Evolutionary conservation across 2,888 invertebrate species (phyloP), one percentile per base, ranked within the genome.

Genomic region (Mythimna impura): DNA sequence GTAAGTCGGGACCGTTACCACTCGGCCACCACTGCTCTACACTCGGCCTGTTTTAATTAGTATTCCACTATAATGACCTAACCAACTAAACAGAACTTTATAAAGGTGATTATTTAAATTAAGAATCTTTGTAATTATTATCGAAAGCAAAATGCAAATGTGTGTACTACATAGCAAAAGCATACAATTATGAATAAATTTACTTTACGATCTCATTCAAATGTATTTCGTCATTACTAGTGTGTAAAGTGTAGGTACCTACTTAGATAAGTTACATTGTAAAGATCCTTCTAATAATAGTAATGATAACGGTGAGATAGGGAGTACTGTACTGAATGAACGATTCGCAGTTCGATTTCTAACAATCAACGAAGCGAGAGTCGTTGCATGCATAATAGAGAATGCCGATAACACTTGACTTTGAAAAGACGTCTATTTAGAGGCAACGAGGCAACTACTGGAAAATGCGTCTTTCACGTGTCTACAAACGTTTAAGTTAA

Each of bases 251-350:
- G 30, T 50, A 52, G 6, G 50, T 52, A 47, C 47, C 20, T 50
- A 75, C 74, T 70, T 47, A 58, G 61, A 62, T 73, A 74, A 40
- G 57, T 52, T 47, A 73, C 67, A 71, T 55, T 73, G 66, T 72
- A 69, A 69, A 76, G 73, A 75, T 79, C 34, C 54, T 25, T 68
- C 66, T 74, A 81, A 75, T 78, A 73, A 78, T 80, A 86, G 70
- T 36, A 55, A 69, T 70, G 79, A 85, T 83, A 86, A 83, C 76
- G 47, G 14, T 52, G 58, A 71, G 73, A 83, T 81, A 81, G 58
- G 52, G 65, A 71, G 43, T 43, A 43, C n/a, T 14, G 64, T 60
- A 63, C n/a, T 84, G 75, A 77, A 80, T 82, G 76, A 80, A 60
- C 52, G n/a, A 78, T 71, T 62, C 67, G 58, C 63, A 66, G 50